Percentiles rank a stretch among this genome's conserved stretches.
Conservation (phyloP, 2,888 invertebrate species). For the Strigamia transsilvanica region DNA sequence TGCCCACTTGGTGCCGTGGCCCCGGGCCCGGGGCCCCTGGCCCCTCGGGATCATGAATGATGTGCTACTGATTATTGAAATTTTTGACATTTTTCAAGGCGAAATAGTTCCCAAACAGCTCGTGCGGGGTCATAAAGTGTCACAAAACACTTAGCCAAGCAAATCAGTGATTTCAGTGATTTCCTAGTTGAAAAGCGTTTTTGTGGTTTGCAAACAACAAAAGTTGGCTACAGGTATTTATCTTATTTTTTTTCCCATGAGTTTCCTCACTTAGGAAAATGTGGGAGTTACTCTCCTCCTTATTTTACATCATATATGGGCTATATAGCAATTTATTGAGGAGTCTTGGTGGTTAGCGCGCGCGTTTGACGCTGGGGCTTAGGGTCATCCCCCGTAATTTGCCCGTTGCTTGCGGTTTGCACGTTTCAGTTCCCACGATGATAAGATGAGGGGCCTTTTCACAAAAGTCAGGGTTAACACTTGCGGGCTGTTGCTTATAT, state of each 20-base stretch:
- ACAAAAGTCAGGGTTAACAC: not conserved
- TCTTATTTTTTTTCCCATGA: constrained; percentile 1
- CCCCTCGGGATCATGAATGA: too few relatives aligned
- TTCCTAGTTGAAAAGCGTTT: not conserved
- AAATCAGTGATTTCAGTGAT: not conserved
- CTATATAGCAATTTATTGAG: constrained; percentile 3
- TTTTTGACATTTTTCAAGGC: too few relatives aligned
- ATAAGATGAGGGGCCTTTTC: constrained; percentile 31
- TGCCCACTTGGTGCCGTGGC: too few relatives aligned
- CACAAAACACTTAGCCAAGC: not conserved
- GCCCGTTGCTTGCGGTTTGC: constrained; percentile 31
- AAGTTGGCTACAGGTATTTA: not conserved
- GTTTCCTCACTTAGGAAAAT: not conserved
- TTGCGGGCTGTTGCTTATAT: constrained; percentile 1
- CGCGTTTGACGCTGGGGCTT: constrained; percentile 7
- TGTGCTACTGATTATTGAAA: too few relatives aligned
- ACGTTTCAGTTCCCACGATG: constrained; percentile 38
- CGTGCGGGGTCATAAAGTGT: too few relatives aligned
- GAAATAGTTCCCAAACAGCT: too few relatives aligned
- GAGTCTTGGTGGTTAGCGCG: constrained; percentile 32
- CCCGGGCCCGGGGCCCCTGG: too few relatives aligned
- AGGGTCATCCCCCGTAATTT: constrained; percentile 36
- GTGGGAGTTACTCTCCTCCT: not conserved
- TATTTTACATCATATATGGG: not conserved
- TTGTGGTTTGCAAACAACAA: not conserved